Evolutionary conservation across 2,888 invertebrate genomes (phyloP), one percentile per base, ranked within the genome.

Genomic region (Pseudococcus viburni): DNA sequence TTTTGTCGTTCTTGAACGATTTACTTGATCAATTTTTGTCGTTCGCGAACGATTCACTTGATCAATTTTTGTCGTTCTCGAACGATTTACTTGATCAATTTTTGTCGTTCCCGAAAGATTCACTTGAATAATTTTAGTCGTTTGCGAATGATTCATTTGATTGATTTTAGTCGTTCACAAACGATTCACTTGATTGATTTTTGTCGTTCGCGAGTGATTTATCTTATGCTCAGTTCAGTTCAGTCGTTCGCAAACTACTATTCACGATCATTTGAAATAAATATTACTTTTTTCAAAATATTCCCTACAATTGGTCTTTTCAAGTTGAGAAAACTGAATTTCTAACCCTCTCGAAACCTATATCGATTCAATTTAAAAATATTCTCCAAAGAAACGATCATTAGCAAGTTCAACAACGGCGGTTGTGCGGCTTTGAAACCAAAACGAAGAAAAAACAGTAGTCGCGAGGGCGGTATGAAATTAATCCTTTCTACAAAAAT

Each of bases 401-500:
- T 51, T 15, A 64, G 15, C 48, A 51, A 51, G 15, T 15, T 51
- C 48, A 42, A 42, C 48, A 51, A 51, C 15, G 15, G 48, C 48
- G 15, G 12, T 15, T 15, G 26, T 33, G 48, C 48, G 15, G 48
- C 48, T 15, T 15, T 51, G 48, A 15, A 12, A 51, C 42, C 42
- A 51, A 51, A 8, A 8, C 12, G 15, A 51, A 51, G 48, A 73
- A 12, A 33, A 73, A 73, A 73, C 17, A 42, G 42, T 6, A 9
- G 42, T 42, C 9, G 42, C 42, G 42, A 42, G 42, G 42, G 42
- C 6, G 42, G 42, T 6, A 8, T 42, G 33, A 73, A 73, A 73
- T 73, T 73, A 73, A 73, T 73, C 73, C 73, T 73, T 73, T 73
- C 15, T 64, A 15, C 15, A 51, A 51, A 51, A 51, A 51, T 15